phyloP scores from a whole-genome alignment of 2,113 vertebrate species.

The Dipodomys ordii region DNA sequence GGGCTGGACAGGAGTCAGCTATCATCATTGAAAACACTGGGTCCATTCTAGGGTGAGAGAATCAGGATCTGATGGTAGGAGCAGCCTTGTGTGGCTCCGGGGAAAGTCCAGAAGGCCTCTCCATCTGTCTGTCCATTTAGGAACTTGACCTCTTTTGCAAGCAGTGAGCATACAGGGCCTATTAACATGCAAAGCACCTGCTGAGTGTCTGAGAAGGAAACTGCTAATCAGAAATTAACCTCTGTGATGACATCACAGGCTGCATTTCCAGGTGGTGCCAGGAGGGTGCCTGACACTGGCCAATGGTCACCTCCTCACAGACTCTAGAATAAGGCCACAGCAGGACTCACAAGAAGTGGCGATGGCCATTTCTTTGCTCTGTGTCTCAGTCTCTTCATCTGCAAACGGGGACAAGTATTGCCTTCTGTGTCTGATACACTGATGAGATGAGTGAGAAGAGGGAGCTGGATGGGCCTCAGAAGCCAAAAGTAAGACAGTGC shows the following conservation, averaged over 20 bases:
- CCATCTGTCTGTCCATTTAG: slow-evolving; percentile 78
- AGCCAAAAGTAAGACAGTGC: neutral
- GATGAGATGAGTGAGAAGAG: neutral
- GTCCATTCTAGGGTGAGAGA: slow-evolving; percentile 35
- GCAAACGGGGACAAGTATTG: neutral
- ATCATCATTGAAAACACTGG: neutral
- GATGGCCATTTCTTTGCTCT: neutral
- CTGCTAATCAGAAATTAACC: slow-evolving; percentile 59
- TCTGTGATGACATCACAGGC: neutral
- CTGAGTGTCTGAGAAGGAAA: slow-evolving; percentile 47
- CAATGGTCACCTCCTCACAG: neutral
- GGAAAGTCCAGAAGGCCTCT: slow-evolving; percentile 72
- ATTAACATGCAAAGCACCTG: slow-evolving; percentile 75
- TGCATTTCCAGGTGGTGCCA: neutral
- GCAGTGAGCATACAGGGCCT: neutral
- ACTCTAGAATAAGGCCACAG: neutral
- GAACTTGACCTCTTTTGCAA: slow-evolving; percentile 78
- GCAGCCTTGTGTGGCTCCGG: slow-evolving; percentile 27
- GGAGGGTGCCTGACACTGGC: neutral
- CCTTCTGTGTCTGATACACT: neutral
- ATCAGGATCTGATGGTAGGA: slow-evolving; percentile 9
- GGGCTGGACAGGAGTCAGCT: slow-evolving; percentile 16
- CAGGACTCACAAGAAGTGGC: neutral
- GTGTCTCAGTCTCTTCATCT: neutral
- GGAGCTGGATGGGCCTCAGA: neutral